Percentiles rank a stretch among this genome's conserved stretches.
These are phyloP conservation scores for Rhagium mordax DNA, from an alignment of 2,888 invertebrate genomes.

Conservation along the genomic window DNA sequence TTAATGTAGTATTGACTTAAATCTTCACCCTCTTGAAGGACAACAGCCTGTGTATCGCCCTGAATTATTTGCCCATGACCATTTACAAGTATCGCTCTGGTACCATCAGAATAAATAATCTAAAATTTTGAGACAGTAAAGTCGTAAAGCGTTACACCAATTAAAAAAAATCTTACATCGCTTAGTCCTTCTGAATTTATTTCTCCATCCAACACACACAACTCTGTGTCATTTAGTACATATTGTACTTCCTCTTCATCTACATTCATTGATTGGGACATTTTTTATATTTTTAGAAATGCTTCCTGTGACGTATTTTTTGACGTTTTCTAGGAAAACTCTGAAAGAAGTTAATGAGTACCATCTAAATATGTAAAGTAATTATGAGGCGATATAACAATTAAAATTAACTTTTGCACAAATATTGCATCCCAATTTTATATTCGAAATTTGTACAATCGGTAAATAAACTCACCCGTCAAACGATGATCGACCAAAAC, in stretches of 20 bases:
- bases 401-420: too few relatives aligned
- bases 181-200: slow-evolving; percentile 40
- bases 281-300: slow-evolving; percentile 29
- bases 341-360: neutral
- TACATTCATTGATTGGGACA: slow-evolving; percentile 37
- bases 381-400: neutral
- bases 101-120: slow-evolving; percentile 55
- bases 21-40: slow-evolving; percentile 54
- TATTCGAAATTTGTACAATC: slow-evolving; percentile 54
- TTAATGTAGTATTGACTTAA: slow-evolving; percentile 54
- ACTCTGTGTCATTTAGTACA: slow-evolving; percentile 45
- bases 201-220: slow-evolving; percentile 41
- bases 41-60: slow-evolving; percentile 44
- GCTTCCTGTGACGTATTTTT: slow-evolving; percentile 10
- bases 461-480: slow-evolving; percentile 57
- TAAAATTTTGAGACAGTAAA: slow-evolving; percentile 37
- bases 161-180: slow-evolving; percentile 49
- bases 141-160: too few relatives aligned
- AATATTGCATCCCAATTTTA: too few relatives aligned
- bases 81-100: slow-evolving; percentile 56
- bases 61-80: slow-evolving; percentile 50
- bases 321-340: slow-evolving; percentile 7
- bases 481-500: slow-evolving; percentile 37
- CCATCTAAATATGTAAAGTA: neutral
- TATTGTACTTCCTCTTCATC: slow-evolving; percentile 45